Conservation (phyloP, 1,140 invertebrate genomes). For the Plodia interpunctella region DNA sequence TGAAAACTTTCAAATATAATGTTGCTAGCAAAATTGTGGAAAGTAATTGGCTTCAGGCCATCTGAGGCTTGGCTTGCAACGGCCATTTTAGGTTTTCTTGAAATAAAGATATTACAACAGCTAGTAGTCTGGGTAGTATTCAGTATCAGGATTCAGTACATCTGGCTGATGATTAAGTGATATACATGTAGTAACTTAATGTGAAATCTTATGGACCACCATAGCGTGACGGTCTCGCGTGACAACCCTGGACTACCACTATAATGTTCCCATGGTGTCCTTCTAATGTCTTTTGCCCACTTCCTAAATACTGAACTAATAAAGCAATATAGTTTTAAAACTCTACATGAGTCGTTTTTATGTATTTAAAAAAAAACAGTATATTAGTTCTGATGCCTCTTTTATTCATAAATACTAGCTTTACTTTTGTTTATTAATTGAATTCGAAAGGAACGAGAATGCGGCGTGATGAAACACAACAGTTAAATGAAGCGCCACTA, state of each 20-base stretch:
- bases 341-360: conserved; percentile 18
- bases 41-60: conserved; percentile 9
- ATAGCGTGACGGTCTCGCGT: conserved; percentile 63
- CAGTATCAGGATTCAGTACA: too few species aligned
- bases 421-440: conserved; percentile 16
- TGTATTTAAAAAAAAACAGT: neutral
- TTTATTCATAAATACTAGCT: too few species aligned
- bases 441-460: conserved; percentile 35
- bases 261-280: conserved; percentile 37
- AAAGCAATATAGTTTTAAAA: conserved; percentile 12
- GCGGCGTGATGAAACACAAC: conserved; percentile 44
- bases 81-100: too few species aligned
- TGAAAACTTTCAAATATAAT: too few species aligned
- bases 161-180: conserved; percentile 27
- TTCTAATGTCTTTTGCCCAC: conserved; percentile 47
- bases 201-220: conserved; percentile 48
- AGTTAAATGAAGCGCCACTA: conserved; percentile 47
- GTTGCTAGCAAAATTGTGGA: conserved; percentile 11
- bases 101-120: too few species aligned
- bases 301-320: conserved; percentile 16
- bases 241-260: conserved; percentile 38
- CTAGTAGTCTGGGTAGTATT: too few species aligned
- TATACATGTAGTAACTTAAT: conserved; percentile 37
- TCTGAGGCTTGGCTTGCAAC: too few species aligned
- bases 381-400: too few species aligned